phyloP scores from a whole-genome alignment of 2,888 invertebrate genomes.

The Diploptera punctata region DNA sequence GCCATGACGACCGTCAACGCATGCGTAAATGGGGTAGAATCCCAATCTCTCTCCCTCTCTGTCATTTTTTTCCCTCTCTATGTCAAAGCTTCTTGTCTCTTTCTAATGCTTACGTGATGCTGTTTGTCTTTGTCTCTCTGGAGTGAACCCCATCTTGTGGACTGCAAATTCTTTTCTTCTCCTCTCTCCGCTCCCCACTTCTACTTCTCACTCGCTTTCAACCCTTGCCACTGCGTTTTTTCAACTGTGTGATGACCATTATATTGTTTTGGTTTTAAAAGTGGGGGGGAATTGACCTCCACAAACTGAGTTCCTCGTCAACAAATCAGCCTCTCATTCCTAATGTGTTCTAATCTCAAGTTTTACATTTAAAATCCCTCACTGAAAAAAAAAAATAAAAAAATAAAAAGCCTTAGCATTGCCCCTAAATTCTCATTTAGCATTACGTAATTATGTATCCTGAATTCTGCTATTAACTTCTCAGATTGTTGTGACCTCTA shows the following conservation, averaged over 20 bases:
- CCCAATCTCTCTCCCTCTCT: slow-evolving; percentile 13
- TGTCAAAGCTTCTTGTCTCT: not conserved
- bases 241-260: slow-evolving; percentile 21
- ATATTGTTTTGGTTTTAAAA: slow-evolving; percentile 28
- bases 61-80: not conserved
- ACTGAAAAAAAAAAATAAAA: too few species aligned
- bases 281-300: slow-evolving; percentile 16
- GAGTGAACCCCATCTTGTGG: slow-evolving; percentile 4
- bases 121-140: not conserved
- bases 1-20: slow-evolving; percentile 10
- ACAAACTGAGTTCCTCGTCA: not conserved
- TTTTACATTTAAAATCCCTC: not conserved
- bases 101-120: too few species aligned
- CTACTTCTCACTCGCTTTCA: slow-evolving; percentile 5
- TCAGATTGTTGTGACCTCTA: too few species aligned
- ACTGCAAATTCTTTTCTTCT: not conserved
- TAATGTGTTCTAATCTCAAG: not conserved
- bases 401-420: too few species aligned
- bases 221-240: not conserved
- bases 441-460: too few species aligned
- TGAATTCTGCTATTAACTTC: too few species aligned
- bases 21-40: too few species aligned
- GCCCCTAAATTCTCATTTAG: too few species aligned
- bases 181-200: not conserved
- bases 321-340: not conserved